phyloP scores from a whole-genome alignment of 2,888 invertebrate genomes.

The Drosophila longiperda region DNA sequence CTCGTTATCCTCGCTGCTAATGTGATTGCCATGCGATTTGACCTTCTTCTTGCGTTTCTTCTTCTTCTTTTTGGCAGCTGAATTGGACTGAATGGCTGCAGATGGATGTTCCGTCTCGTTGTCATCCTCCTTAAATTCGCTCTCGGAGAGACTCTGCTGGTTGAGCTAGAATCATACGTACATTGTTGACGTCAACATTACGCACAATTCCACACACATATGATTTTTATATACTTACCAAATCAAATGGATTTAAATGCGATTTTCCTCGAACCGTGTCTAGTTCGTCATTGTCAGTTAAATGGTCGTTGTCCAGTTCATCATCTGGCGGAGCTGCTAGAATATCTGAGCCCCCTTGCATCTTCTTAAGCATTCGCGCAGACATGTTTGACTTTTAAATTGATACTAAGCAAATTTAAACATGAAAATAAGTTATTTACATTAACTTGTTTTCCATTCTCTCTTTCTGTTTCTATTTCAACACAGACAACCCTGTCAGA shows the following conservation, averaged over 20 bases:
- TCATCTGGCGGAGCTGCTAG: slow-evolving; percentile 85
- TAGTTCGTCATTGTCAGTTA: slow-evolving; percentile 86
- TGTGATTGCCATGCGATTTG: slow-evolving; percentile 85
- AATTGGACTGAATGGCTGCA: slow-evolving; percentile 84
- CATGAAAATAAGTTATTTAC: slow-evolving; percentile 49
- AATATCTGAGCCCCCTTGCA: slow-evolving; percentile 86
- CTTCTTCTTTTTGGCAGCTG: slow-evolving; percentile 88
- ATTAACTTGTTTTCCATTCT: slow-evolving; percentile 33
- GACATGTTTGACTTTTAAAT: slow-evolving; percentile 86
- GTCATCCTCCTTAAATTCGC: slow-evolving; percentile 89
- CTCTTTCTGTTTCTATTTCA: slow-evolving; percentile 31
- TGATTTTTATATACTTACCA: slow-evolving; percentile 86
- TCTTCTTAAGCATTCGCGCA: slow-evolving; percentile 88
- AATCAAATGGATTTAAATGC: slow-evolving; percentile 89
- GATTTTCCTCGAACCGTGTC: slow-evolving; percentile 87
- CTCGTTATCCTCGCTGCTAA: slow-evolving; percentile 89
- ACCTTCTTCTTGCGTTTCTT: slow-evolving; percentile 87
- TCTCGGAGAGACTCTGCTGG: slow-evolving; percentile 89
- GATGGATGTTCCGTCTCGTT: slow-evolving; percentile 88
- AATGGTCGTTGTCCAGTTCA: slow-evolving; percentile 85
- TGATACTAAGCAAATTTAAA: slow-evolving; percentile 45
- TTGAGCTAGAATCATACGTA: slow-evolving; percentile 85
- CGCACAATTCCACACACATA: background rate
- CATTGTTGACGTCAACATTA: slow-evolving; percentile 5
- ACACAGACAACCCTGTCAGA: slow-evolving; percentile 45